Conservation (phyloP, 2,888 invertebrate species). For the Caradrina kadenii region DNA sequence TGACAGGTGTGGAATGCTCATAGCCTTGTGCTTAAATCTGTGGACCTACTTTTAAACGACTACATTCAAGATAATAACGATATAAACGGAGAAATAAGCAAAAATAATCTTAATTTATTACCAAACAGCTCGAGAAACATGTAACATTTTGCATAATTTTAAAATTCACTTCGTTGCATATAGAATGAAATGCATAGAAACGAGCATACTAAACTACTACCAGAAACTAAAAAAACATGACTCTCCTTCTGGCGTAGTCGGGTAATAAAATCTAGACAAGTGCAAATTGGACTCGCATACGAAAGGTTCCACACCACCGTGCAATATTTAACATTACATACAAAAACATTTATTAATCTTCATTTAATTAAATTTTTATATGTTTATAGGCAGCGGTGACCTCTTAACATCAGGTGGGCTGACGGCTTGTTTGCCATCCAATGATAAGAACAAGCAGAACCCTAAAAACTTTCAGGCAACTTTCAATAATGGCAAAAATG, state of each 20-base stretch:
- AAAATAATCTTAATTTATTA: conserved; percentile 37
- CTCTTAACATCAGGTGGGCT: no score
- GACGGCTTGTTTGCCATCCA: no score
- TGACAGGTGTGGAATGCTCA: conserved; percentile 28
- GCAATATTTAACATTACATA: no score
- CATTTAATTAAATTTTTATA: no score
- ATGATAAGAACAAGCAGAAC: no score
- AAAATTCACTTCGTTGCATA: conserved; percentile 46
- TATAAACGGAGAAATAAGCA: conserved; percentile 36
- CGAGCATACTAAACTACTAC: conserved; percentile 8
- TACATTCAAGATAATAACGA: conserved; percentile 20
- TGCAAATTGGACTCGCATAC: no score
- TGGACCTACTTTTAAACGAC: conserved; percentile 42
- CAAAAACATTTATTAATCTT: no score
- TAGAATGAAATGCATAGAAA: conserved; percentile 58
- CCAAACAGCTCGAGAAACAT: conserved; percentile 14
- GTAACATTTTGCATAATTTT: conserved; percentile 44
- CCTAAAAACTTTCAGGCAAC: background rate
- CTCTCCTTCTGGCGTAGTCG: no score
- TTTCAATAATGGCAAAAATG: conserved; percentile 26
- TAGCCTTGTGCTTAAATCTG: conserved; percentile 51
- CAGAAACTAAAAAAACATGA: conserved; percentile 19
- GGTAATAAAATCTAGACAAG: no score
- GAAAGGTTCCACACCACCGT: no score
- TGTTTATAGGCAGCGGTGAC: no score